These are phyloP conservation scores for Tauraco hartlaubi DNA, from an alignment of 2,797 vertebrate species.

Conservation along the genomic window DNA sequence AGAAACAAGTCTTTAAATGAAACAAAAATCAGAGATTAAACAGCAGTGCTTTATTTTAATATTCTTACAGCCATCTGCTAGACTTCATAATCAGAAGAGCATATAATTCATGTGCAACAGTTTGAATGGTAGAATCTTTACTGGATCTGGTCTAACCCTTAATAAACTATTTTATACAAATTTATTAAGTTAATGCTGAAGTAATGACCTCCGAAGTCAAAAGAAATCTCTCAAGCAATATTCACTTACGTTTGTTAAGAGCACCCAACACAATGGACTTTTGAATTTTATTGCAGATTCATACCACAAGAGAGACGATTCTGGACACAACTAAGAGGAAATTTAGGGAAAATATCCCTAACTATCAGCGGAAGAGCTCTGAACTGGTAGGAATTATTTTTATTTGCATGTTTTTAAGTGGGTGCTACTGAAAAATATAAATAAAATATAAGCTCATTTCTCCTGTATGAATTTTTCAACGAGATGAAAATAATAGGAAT, in stretches of 20 bases:
- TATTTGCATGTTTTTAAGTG: not conserved
- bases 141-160: not conserved
- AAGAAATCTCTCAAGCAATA: not conserved
- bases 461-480: not conserved
- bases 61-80: not conserved
- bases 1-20: not conserved
- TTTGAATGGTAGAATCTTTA: not conserved
- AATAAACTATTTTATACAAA: not conserved
- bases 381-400: conserved; percentile 35
- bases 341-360: not conserved
- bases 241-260: not conserved
- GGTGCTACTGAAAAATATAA: not conserved
- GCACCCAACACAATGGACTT: not conserved
- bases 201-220: not conserved
- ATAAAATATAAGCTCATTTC: not conserved
- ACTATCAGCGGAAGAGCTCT: not conserved
- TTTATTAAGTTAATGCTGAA: not conserved
- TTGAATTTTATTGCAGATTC: conserved; percentile 27
- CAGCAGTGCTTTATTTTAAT: not conserved
- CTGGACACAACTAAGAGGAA: not conserved
- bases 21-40: not conserved
- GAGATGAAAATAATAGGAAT: not conserved
- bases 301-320: not conserved
- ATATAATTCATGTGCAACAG: not conserved
- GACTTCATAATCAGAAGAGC: not conserved